Base-by-base conservation (phyloP, 30 jellyfish, hydroid and myxozoan genomes). In the Aurelia coerulea region DNA sequence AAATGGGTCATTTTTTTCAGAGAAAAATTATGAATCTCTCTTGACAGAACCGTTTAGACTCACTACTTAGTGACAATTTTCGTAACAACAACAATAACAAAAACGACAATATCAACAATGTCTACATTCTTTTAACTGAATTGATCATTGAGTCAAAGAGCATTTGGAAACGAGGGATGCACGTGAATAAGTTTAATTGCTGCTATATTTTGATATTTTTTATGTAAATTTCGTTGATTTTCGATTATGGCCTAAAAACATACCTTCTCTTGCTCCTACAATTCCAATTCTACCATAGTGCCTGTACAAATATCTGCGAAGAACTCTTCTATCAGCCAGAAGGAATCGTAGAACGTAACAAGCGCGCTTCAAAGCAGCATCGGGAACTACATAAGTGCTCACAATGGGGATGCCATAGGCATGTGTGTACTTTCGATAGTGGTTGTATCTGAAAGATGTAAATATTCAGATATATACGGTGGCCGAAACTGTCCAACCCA, bases 331-430 rank as follows among this genome's bases (percentile, higher is more conserved):
- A 74, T 91, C 98, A 19, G 94, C 98, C 33, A 91, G 63, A 81
- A 91, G 68, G 33, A 91, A 91, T 32, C 96, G 76, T 31, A 86
- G 80, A 12, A 91, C 91, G 76, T 91, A 91, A 73, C 98, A 91
- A 2, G 98, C 98, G 3, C 98, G 91, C 71, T 85, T 91, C 80
- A 91, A 68, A 3, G 96, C 98, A 16, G 96, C 90, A 76, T 91
- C 96, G 3, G 94, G 79, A 17, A 86, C 96, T 12, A 74, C 74
- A 18, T 58, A 18, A 9, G 94, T 17, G 69, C 95, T 74, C 49
- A 91, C 88, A 31, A 91, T 80, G 0, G 98, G 98, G 42, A 91
- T 85, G 51, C 87, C 85, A 62, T 91, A 91, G 17, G 98, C 98
- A 74, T 91, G 95, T 17, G 98, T 91, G 78, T 91, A 91, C 77